A percentile compares a stretch with the other conserved stretches of the same genome.
phyloP scores from a whole-genome alignment of 2,888 invertebrate species.

The Actias luna region DNA sequence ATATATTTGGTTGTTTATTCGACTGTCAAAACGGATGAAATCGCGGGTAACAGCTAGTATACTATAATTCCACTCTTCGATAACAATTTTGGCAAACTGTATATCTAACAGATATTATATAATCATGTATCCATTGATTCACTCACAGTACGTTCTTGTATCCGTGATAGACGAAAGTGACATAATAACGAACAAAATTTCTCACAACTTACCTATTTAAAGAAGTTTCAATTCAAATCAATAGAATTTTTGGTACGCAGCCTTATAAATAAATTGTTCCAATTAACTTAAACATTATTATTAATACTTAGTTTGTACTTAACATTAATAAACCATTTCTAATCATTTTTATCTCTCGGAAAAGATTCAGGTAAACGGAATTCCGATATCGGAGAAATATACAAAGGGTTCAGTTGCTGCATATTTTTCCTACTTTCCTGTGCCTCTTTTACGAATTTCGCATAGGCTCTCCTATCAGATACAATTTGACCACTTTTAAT shows the following conservation, averaged over 20 bases:
- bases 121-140: too few relatives aligned
- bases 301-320: conserved; percentile 8
- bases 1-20: too few relatives aligned
- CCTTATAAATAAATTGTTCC: background rate
- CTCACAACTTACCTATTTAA: background rate
- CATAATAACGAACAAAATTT: background rate
- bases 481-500: conserved; percentile 66
- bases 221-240: background rate
- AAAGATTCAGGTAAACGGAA: conserved; percentile 79
- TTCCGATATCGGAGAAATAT: conserved; percentile 81
- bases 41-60: too few relatives aligned
- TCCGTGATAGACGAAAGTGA: background rate
- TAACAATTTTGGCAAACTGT: too few relatives aligned
- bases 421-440: conserved; percentile 61
- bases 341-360: conserved; percentile 68
- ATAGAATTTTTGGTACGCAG: background rate
- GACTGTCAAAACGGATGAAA: too few relatives aligned
- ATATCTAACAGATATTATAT: too few relatives aligned
- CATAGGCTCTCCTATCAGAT: conserved; percentile 79
- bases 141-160: too few relatives aligned
- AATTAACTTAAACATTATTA: background rate
- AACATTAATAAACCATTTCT: conserved; percentile 13
- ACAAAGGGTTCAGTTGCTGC: conserved; percentile 82
- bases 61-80: too few relatives aligned
- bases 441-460: conserved; percentile 72